Percentiles rank a stretch among this genome's conserved stretches.
These are phyloP conservation scores for Mantis religiosa DNA, from an alignment of 2,888 invertebrate genomes.

Conservation along the genomic window DNA sequence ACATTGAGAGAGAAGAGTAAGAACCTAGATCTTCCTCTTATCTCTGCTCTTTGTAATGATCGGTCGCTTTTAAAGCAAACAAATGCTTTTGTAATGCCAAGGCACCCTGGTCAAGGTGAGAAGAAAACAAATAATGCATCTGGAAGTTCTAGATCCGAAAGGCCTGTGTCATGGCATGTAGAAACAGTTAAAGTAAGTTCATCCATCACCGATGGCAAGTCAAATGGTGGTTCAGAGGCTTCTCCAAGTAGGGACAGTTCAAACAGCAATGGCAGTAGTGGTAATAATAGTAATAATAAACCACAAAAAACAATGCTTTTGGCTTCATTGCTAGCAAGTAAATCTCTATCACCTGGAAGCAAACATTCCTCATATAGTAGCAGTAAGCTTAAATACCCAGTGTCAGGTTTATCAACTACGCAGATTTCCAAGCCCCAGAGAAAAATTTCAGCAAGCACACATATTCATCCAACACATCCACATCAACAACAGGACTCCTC, in stretches of 20 bases:
- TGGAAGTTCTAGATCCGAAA: slow-evolving; percentile 12
- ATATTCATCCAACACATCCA: slow-evolving; percentile 30
- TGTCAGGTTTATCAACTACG: slow-evolving; percentile 59
- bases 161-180: slow-evolving; percentile 35
- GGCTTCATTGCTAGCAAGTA: slow-evolving; percentile 16
- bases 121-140: slow-evolving; percentile 34
- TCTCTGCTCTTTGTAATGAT: slow-evolving; percentile 91
- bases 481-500: slow-evolving; percentile 21
- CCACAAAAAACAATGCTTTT: slow-evolving; percentile 11
- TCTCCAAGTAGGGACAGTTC: neutral
- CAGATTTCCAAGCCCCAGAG: slow-evolving; percentile 56
- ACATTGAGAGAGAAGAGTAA: slow-evolving; percentile 83
- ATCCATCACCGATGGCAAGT: slow-evolving; percentile 33
- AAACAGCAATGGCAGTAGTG: neutral
- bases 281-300: neutral
- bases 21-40: slow-evolving; percentile 84
- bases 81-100: slow-evolving; percentile 77
- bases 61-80: slow-evolving; percentile 83
- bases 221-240: slow-evolving; percentile 28
- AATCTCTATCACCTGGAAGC: slow-evolving; percentile 5
- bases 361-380: slow-evolving; percentile 41
- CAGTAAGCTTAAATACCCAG: slow-evolving; percentile 59
- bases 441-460: slow-evolving; percentile 40
- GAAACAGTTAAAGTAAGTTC: slow-evolving; percentile 24
- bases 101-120: slow-evolving; percentile 47